These are phyloP conservation scores for Achatina immaculata DNA, from an alignment of 1,140 invertebrate species.

Conservation along the genomic window DNA sequence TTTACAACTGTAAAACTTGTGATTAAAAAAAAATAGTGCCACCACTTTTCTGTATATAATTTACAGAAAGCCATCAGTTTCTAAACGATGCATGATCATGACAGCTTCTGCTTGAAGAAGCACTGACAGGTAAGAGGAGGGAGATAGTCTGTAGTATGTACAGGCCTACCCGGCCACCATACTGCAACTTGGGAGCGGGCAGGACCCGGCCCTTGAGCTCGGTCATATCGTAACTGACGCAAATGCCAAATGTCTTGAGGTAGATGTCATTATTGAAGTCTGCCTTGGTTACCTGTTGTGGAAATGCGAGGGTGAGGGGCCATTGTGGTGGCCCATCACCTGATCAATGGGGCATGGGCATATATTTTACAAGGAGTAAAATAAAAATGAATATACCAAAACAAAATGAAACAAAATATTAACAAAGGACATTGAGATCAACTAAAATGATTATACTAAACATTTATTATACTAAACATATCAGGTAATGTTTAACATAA, in stretches of 20 bases:
- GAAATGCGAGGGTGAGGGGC: not conserved
- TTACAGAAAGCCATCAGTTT: no score
- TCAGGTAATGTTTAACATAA: no score
- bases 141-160: conserved; percentile 20
- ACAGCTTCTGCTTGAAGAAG: no score
- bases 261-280: conserved; percentile 99
- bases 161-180: conserved; percentile 90
- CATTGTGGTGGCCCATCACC: not conserved
- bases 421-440: no score
- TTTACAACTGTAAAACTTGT: no score
- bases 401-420: not conserved
- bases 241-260: conserved; percentile 98
- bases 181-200: conserved; percentile 97
- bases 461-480: no score
- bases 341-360: not conserved
- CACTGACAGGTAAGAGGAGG: conserved; percentile 22
- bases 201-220: conserved; percentile 98
- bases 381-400: no score
- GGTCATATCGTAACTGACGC: conserved; percentile 98
- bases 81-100: no score
- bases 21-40: no score
- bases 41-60: no score
- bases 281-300: conserved; percentile 81
- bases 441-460: no score
- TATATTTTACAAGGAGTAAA: not conserved